Percentiles rank a stretch among this genome's conserved stretches.
Conservation (phyloP, 2,797 vertebrate genomes). For the Leptatherina wallacei region DNA sequence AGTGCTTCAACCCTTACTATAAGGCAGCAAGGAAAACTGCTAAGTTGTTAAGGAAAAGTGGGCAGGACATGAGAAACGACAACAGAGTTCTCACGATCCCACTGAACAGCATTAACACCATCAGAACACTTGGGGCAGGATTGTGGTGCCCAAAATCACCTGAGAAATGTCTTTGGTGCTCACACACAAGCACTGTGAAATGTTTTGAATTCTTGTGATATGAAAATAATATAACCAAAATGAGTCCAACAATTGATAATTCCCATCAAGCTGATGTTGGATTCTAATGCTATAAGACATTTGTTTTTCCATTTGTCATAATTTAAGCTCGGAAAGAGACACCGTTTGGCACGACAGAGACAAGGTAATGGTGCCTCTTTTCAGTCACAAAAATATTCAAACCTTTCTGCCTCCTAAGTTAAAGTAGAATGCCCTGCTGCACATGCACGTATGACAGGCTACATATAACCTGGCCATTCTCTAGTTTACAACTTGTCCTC, state of each 20-base stretch:
- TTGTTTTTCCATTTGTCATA: conserved; percentile 27
- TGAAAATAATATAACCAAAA: conserved; percentile 38
- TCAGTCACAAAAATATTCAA: conserved; percentile 7
- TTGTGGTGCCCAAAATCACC: conserved; percentile 82
- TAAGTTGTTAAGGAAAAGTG: conserved; percentile 68
- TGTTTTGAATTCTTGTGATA: conserved; percentile 71
- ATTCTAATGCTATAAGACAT: conserved; percentile 47
- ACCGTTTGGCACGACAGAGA: conserved; percentile 4
- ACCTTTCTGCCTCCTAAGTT: conserved; percentile 17
- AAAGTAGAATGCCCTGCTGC: conserved; percentile 23
- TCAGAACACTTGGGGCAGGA: conserved; percentile 76
- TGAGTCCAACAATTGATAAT: conserved; percentile 54
- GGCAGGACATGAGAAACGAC: conserved; percentile 73
- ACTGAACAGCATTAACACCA: conserved; percentile 57
- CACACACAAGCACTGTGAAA: conserved; percentile 51
- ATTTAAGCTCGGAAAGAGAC: conserved; percentile 18
- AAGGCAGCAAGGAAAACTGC: conserved; percentile 72
- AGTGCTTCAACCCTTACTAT: conserved; percentile 90
- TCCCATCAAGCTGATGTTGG: conserved; percentile 23
- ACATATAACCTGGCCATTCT: conserved; percentile 26
- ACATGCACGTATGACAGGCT: conserved; percentile 30
- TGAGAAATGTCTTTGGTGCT: conserved; percentile 80
- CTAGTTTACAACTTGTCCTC: conserved; percentile 22
- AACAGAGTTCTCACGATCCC: conserved; percentile 69
- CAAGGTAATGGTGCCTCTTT: conserved; percentile 5